Evolutionary conservation across 2,888 invertebrate species (phyloP), one percentile per base, ranked within the genome.

Genomic region (Thera obeliscata): DNA sequence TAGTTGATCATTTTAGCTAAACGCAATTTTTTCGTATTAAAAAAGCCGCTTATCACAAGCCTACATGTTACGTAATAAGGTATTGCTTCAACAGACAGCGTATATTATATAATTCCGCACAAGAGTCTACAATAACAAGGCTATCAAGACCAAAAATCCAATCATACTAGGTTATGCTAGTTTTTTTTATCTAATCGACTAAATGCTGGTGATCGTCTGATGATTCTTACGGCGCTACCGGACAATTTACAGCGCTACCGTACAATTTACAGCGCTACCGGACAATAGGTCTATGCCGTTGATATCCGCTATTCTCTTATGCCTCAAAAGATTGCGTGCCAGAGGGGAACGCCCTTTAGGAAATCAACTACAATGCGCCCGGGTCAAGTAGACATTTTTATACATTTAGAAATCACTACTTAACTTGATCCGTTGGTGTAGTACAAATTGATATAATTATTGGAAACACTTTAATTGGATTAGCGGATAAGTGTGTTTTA

Each of bases 331-430:
- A 76, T 72, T 74, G 75, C 78, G 79, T 76, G 81, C 78, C 75
- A 79, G 81, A 88, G 91, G 90, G 90, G 89, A 91, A 90, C 90
- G 91, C 90, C 90, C 90, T 90, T 87, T 87, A 89, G 86, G 85
- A 90, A 90, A 89, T 89, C 90, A 86, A 86, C 86, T 86, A 85
- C 84, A 85, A 78, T 80, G 79, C 82, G 82, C 82, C 81, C 85
- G 82, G 88, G 89, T 88, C 87, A 88, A 85, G 79, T 80, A 80
- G 79, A 80, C 81, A 87, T 85, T 89, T 87, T 84, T 83, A 84
- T 85, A 81, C 78, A 81, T 86, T 82, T 82, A 83, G 86, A 86
- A 87, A 86, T 85, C 81, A 75, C 56, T 67, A 58, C 66, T 76
- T 78, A 83, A 83, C 82, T 79, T 81, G 79, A 85, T 83, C 83